Evolutionary conservation across 2,113 vertebrate genomes (phyloP), one percentile per base, ranked within the genome.

Genomic region (Coptodon rendalli): DNA sequence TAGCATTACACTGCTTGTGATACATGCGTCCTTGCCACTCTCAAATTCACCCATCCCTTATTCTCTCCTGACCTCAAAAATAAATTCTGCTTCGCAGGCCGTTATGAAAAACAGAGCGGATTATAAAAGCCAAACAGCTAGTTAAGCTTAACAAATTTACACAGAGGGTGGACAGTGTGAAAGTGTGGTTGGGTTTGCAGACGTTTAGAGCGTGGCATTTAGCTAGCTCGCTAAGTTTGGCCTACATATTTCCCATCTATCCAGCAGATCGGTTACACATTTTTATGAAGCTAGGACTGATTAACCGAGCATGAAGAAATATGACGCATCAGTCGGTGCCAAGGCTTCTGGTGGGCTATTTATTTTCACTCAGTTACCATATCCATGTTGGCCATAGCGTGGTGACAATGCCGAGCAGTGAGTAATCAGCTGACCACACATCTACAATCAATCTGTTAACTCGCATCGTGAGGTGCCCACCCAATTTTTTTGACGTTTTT

Each of bases 201-300:
- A 84, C 61, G 84, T 63, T 34, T 79, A 17, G 80, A 94, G 87
- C 54, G 54, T 84, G 92, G 78, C 86, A 85, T 88, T 79, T 17
- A 80, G 85, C 82, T 87, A 85, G 88, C 83, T 87, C 34, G 83
- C 90, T 84, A 94, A 91, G 85, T 94, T 91, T 91, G 94, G 94
- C 93, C 94, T 93, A 80, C 90, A 94, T 89, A 90, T 91, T 85
- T 89, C 81, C 82, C 89, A 91, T 84, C 85, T 57, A 83, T 82
- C 86, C 87, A 79, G 5, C 89, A 91, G 89, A 92, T 94, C 94
- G 19, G 88, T 94, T 96, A 91, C 94, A 94, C 89, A 86, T 91
- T 88, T 92, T 50, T 91, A 88, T 86, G 56, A 91, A 86, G 83
- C 84, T 86, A 66, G 24, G 22, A 43, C 68, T 89, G 50, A 89